Conservation (phyloP, 1,140 invertebrate species). For the Dysdera silvatica region DNA sequence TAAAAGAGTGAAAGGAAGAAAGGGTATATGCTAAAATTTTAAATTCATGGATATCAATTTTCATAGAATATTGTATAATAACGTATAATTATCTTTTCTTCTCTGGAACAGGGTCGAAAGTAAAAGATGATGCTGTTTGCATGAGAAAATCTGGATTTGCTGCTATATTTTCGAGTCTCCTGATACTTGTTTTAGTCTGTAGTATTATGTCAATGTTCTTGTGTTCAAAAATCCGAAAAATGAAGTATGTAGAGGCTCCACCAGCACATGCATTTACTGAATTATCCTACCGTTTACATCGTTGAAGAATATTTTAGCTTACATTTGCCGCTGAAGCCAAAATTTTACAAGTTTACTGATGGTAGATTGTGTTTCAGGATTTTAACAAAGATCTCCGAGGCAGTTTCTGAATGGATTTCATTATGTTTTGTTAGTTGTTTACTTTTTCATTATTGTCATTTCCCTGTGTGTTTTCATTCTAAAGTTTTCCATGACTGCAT, state of each 20-base stretch:
- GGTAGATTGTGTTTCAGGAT: too few species aligned
- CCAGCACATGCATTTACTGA: too few species aligned
- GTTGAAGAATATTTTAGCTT: too few species aligned
- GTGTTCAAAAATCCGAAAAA: not conserved
- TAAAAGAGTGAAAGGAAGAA: not conserved
- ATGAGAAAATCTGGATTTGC: conserved; percentile 14
- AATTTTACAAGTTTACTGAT: too few species aligned
- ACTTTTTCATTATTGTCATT: too few species aligned
- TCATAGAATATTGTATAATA: not conserved
- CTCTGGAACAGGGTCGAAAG: not conserved
- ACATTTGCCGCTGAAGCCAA: too few species aligned
- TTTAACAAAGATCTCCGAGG: too few species aligned
- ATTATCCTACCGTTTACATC: too few species aligned
- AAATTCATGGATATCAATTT: not conserved
- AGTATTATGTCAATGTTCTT: not conserved
- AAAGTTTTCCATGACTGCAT: too few species aligned
- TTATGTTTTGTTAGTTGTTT: too few species aligned
- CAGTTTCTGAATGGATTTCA: too few species aligned
- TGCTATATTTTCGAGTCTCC: not conserved
- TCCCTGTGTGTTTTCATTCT: too few species aligned
- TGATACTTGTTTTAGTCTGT: not conserved
- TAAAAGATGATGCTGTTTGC: conserved; percentile 4
- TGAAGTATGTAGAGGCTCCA: not conserved
- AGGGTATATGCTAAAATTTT: not conserved
- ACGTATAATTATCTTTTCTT: not conserved